Evolutionary conservation across 2,113 vertebrate species (phyloP).

Genomic region (Tetrao urogallus): DNA sequence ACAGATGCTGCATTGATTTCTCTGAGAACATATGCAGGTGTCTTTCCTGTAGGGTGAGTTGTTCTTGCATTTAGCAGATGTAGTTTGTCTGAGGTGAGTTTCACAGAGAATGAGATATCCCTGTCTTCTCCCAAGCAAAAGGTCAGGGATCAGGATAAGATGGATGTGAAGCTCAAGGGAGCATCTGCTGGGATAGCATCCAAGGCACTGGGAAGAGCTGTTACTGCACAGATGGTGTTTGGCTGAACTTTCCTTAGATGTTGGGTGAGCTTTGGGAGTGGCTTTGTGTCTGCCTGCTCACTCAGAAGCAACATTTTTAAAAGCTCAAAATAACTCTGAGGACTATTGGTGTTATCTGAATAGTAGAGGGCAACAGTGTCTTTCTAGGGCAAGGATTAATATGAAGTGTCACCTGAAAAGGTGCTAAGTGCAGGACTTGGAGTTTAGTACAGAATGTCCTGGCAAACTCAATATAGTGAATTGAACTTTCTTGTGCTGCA

Average conservation of each 20-base stretch:
- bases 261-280: not conserved
- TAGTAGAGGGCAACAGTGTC: not conserved
- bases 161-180: not conserved
- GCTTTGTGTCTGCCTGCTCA: not conserved
- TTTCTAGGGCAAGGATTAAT: not conserved
- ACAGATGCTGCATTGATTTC: not conserved
- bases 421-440: not conserved
- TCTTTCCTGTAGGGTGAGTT: not conserved
- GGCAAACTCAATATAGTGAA: not conserved
- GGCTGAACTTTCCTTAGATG: not conserved
- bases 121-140: not conserved
- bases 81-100: not conserved
- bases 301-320: not conserved
- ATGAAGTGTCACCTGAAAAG: not conserved
- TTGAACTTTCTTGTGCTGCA: not conserved
- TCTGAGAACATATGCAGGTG: not conserved
- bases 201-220: not conserved
- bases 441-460: not conserved
- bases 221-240: accelerated
- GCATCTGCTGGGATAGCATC: not conserved
- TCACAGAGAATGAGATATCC: not conserved
- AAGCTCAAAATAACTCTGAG: not conserved
- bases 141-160: not conserved
- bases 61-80: not conserved
- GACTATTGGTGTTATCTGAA: not conserved